Base-by-base conservation (phyloP, 53 echinoderm and acorn worm genomes). In the Pentamera pediparva region DNA sequence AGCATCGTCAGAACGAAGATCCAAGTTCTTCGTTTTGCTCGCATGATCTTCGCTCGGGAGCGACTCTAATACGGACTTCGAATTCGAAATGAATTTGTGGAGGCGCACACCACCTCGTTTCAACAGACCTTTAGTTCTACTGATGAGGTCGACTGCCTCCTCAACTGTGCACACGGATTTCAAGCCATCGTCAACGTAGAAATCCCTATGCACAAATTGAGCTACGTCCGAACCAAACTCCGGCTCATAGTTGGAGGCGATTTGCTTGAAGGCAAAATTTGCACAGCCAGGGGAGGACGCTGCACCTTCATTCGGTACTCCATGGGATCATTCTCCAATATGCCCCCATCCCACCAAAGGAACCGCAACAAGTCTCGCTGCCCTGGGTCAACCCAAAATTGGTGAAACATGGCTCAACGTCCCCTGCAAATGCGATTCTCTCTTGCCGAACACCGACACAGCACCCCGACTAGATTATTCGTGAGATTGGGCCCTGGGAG, bases 11-110 rank as follows among this genome's bases (percentile, higher is more conserved):
- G n/a, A 28, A 11, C 29, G 29, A 30, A 77, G 65, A 26, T 76
- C 70, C 21, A 83, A 26, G 25, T 64, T 40, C 27, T 28, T 62
- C 1, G 70, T 4, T 51, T 62, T 18, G 70, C 62, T 20, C 72
- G 35, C 35, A 57, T 50, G 30, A 12, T 86, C 82, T 37, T 71
- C 73, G 9, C 35, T n/a, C 1, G 74, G 77, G 32, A 86, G 48
- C 9, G 86, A 54, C 4, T 73, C 27, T 49, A 77, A 37, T 18
- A 88, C 89, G 35, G 70, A 62, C 18, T 45, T 32, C 22, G 41
- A 70, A 62, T 84, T 89, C n/a, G 80, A 80, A 5, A 89, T 29
- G 55, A 87, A 75, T 70, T 82, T 87, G 52, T 87, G 87, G 0
- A 79, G 61, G 15, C 65, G 74, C 20, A 87, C 49, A 54, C 85